Evolutionary conservation across 2,888 invertebrate species (phyloP).

Genomic region (Acholoe squamosa): DNA sequence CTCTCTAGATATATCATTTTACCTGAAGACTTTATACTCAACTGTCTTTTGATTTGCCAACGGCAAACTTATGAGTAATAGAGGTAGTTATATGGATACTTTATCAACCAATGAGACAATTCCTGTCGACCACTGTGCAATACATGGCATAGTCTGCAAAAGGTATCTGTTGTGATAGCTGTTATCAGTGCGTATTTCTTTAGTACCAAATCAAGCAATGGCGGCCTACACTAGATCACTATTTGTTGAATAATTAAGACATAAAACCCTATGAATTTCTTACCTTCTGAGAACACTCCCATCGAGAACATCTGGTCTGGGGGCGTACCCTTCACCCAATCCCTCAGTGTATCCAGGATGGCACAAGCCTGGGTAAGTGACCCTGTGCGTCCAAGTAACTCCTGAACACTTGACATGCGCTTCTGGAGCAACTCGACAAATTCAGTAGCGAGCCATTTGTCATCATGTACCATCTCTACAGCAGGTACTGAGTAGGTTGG

Average conservation of each 20-base stretch:
- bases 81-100: too few relatives aligned
- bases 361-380: conserved; percentile 75
- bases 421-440: conserved; percentile 74
- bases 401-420: conserved; percentile 67
- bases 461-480: conserved; percentile 79
- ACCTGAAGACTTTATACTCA: too few relatives aligned
- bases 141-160: too few relatives aligned
- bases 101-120: too few relatives aligned
- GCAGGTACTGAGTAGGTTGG: conserved; percentile 79
- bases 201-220: not conserved
- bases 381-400: not conserved
- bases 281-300: conserved; percentile 79
- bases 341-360: conserved; percentile 74
- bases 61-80: too few relatives aligned
- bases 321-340: conserved; percentile 80
- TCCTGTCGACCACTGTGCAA: too few relatives aligned
- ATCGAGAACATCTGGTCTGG: conserved; percentile 80
- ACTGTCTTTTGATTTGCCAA: too few relatives aligned
- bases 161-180: too few relatives aligned
- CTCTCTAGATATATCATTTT: too few relatives aligned
- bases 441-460: conserved; percentile 79
- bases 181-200: too few relatives aligned
- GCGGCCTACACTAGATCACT: too few relatives aligned
- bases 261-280: conserved; percentile 37
- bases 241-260: not conserved